Base-by-base conservation (phyloP, 1,140 invertebrate species). In the Linepithema humile region DNA sequence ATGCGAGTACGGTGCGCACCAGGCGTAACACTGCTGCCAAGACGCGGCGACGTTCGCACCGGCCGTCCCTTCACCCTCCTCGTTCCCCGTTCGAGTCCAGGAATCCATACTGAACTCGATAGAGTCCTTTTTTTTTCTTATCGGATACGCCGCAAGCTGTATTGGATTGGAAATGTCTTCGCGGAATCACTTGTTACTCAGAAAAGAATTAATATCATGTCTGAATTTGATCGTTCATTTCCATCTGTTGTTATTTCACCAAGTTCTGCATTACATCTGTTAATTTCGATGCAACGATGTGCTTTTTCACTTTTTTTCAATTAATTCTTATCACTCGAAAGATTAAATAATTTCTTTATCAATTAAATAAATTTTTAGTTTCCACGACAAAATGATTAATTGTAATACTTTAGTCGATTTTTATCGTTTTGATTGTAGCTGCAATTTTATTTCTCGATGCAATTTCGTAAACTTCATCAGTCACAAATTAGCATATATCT, bases 1-100 rank as follows among this genome's bases (percentile, higher is more conserved):
- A 70, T 92, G 89, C 20, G 90, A 82, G 38, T 91, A 89, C 32
- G 90, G 87, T 7, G 83, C 78, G 62, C 83, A 89, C 92, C 92
- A 93, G 43, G 87, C 88, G 69, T 93, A 92, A 32, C 93, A 90
- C 26, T 93, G 92, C 43, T 93, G 93, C 93, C 93, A 94, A 15
- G 92, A 93, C 70, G 88, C 82, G 12, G 85, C 87, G 17, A 91
- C 85, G 59, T 91, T 88, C 64, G 85, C 38, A 73, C 85, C 82
- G 32, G 87, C 80, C 91, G 91, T 91, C 12, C 86, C 87, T 67
- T 89, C 84, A 35, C 85, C 48, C 23, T 91, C 88, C 23, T 92
- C 91, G 85, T 89, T 91, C 55, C 90, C 90, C 90, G 92, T 93
- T 48, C 85, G 85, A 20, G 45, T 45, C 69, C 73, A 26, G 53